Evolutionary conservation across 2,113 vertebrate species (phyloP).

Genomic region (Uria lomvia): DNA sequence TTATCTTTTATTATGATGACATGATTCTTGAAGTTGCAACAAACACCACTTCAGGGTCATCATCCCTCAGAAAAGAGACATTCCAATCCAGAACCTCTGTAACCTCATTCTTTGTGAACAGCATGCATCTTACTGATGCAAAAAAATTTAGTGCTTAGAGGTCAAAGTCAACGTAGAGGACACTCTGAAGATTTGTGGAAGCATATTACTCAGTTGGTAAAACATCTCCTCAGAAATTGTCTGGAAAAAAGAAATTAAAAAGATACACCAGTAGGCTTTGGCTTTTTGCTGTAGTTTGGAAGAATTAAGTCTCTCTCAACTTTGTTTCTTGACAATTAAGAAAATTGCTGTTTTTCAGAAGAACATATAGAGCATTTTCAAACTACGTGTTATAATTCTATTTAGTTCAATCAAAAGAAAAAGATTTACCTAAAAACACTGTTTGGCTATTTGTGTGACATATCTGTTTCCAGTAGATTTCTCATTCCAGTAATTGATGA

Average conservation of each 20-base stretch:
- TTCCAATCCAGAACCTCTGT: neutral
- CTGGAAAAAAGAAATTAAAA: conserved; percentile 66
- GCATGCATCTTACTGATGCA: neutral
- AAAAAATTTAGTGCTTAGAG: conserved; percentile 77
- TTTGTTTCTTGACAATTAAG: neutral
- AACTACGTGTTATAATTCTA: neutral
- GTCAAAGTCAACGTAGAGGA: conserved; percentile 88
- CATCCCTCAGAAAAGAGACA: neutral
- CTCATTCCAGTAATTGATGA: neutral
- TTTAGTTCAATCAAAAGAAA: neutral
- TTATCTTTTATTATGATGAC: neutral
- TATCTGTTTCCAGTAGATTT: neutral
- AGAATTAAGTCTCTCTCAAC: neutral
- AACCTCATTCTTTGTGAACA: neutral
- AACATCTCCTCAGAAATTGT: conserved; percentile 98
- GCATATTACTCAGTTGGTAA: conserved; percentile 97
- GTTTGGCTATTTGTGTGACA: neutral
- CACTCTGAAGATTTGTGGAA: conserved; percentile 98
- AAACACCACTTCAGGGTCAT: neutral
- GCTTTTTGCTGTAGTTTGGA: neutral
- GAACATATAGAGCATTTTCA: neutral
- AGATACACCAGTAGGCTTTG: neutral
- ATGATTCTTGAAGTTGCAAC: neutral
- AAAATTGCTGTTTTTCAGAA: neutral
- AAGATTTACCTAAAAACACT: neutral